Base-by-base conservation (phyloP, 2,797 vertebrate genomes). In the Gambusia yucatana region DNA sequence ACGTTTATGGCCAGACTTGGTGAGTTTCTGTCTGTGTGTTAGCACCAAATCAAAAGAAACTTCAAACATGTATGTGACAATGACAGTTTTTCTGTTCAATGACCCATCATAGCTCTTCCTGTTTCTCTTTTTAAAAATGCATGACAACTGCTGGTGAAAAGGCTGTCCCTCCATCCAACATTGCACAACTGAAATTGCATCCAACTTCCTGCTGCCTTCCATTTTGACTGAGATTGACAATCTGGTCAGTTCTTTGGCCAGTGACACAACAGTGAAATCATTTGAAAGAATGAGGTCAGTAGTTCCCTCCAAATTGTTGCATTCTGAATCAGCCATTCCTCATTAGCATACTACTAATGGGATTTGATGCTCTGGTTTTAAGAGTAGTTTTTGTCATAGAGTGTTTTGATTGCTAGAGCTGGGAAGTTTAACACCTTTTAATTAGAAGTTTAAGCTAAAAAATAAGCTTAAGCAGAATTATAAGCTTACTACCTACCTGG, bases 141-240 rank as follows among this genome's bases (percentile, higher is more conserved):
- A 25, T 39, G 20, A 73, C 75, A 16, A 36, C 55, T 72, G 39
- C 76, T 72, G 46, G 28, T 36, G 9, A 75, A 65, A 93, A 98
- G 97, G 96, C 22, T 98, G 97, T 87, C 96, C 97, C 0, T 98
- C 97, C 0, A 95, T 98, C 75, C 97, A 98, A 88, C 96, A 97
- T 81, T 98, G 97, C 82, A 96, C 96, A 0, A 91, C 94, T 28
- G 96, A 98, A 84, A 96, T 97, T 22, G 96, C 97, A 6, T 98
- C 98, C 55, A 96, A 97, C 73, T 99, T 99, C 90, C 96, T 99
- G 30, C 93, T 99, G 72, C 94, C 97, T 0, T 98, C 98, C 72
- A 83, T 99, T 86, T 92, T 99, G 73, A 92, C 95, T 36, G 98
- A 99, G 89, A 95, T 98, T 44, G 96, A 96, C 75, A 95, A 81